phyloP scores from a whole-genome alignment of 1,140 invertebrate species.

The Aphidius gifuensis region DNA sequence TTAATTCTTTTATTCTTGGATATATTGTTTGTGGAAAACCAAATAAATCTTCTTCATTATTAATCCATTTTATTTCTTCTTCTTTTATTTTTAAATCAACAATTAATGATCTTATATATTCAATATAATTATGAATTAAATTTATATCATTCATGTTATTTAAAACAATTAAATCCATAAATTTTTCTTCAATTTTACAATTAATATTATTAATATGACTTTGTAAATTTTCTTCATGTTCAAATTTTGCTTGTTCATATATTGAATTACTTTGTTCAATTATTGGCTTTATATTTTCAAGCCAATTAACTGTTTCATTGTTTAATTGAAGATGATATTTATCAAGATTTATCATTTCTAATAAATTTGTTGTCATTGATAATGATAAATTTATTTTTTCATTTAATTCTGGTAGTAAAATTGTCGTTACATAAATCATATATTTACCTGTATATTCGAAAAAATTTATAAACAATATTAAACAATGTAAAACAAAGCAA shows the following conservation, averaged over 20 bases:
- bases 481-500: no score
- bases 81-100: constrained; percentile 71
- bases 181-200: constrained; percentile 66
- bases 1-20: constrained; percentile 71
- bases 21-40: constrained; percentile 74
- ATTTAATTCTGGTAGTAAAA: constrained; percentile 60
- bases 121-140: constrained; percentile 64
- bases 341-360: constrained; percentile 66
- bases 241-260: constrained; percentile 75
- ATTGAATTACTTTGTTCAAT: constrained; percentile 69
- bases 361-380: constrained; percentile 62
- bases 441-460: constrained; percentile 56
- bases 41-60: constrained; percentile 83
- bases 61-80: constrained; percentile 77
- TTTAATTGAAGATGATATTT: constrained; percentile 66
- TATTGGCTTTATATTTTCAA: constrained; percentile 67
- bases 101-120: constrained; percentile 70
- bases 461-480: neutral
- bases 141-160: constrained; percentile 69
- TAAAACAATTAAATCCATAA: constrained; percentile 60
- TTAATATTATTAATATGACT: constrained; percentile 67
- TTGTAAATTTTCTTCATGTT: constrained; percentile 75
- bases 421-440: constrained; percentile 63
- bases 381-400: constrained; percentile 63
- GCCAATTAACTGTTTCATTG: constrained; percentile 69